Conservation (phyloP, 1,140 invertebrate genomes). For the Latrodectus geometricus region DNA sequence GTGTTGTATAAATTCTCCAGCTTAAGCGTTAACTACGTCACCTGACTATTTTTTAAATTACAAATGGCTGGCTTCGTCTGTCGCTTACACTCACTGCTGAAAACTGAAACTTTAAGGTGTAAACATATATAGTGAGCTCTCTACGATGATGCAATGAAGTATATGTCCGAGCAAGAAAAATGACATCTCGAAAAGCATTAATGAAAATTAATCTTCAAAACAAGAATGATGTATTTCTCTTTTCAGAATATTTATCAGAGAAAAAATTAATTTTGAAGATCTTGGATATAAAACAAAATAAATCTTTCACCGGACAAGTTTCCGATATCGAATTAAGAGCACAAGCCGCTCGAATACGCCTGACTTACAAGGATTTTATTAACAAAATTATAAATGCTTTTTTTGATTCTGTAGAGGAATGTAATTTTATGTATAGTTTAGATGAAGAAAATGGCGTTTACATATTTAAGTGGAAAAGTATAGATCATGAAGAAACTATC, state of each 20-base stretch:
- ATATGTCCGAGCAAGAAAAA: background rate
- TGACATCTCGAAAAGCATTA: slow-evolving; percentile 11
- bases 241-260: slow-evolving; percentile 7
- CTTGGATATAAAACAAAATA: slow-evolving; percentile 20
- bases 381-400: slow-evolving; percentile 9
- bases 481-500: slow-evolving; percentile 18
- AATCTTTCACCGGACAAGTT: slow-evolving; percentile 3
- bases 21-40: too few species aligned
- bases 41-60: too few species aligned
- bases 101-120: too few species aligned
- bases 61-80: too few species aligned
- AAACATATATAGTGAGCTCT: too few species aligned
- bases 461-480: slow-evolving; percentile 45
- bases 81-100: too few species aligned
- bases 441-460: slow-evolving; percentile 2
- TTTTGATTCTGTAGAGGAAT: background rate
- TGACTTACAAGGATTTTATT: slow-evolving; percentile 29
- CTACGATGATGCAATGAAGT: too few species aligned
- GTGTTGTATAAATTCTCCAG: too few species aligned
- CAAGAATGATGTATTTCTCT: slow-evolving; percentile 13
- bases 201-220: slow-evolving; percentile 8
- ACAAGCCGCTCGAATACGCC: slow-evolving; percentile 26
- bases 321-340: slow-evolving; percentile 16
- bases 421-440: slow-evolving; percentile 16
- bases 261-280: slow-evolving; percentile 17